Percentiles rank a stretch among this genome's conserved stretches.
These are phyloP conservation scores for Silurus lanzhouensis DNA, from an alignment of 2,797 vertebrate species.

Conservation along the genomic window DNA sequence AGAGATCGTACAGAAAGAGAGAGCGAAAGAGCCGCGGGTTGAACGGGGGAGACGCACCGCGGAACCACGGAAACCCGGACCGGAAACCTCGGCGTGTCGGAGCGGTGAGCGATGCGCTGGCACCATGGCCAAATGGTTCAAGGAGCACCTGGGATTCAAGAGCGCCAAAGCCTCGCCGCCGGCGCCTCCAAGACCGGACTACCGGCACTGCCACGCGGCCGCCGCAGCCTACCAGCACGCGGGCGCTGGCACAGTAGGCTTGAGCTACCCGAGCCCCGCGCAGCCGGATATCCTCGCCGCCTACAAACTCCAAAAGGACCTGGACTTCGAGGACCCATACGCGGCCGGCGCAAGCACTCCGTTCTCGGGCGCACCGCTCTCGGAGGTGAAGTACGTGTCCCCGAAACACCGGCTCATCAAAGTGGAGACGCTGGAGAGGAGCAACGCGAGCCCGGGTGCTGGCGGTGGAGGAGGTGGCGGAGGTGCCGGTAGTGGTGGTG, in stretches of 20 bases:
- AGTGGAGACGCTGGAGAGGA: conserved; percentile 82
- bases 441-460: conserved; percentile 70
- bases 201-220: conserved; percentile 79
- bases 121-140: conserved; percentile 96
- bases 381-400: conserved; percentile 82
- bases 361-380: conserved; percentile 68
- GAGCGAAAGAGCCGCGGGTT: not conserved
- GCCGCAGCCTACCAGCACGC: conserved; percentile 70
- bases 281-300: conserved; percentile 93
- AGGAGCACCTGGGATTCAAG: conserved; percentile 95
- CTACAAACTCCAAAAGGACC: conserved; percentile 91
- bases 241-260: conserved; percentile 63
- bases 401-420: conserved; percentile 90
- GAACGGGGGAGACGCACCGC: not conserved
- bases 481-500: conserved; percentile 22
- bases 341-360: conserved; percentile 75
- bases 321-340: conserved; percentile 97
- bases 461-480: conserved; percentile 62
- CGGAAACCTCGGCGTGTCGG: conserved; percentile 48
- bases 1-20: no score
- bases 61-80: not conserved
- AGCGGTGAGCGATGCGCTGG: conserved; percentile 85
- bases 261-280: conserved; percentile 70
- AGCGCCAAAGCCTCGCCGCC: conserved; percentile 87
- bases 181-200: conserved; percentile 91